A percentile compares a stretch with the other conserved stretches of the same genome.
Conservation (phyloP, 1,140 invertebrate species). For the Megalopta genalis region DNA sequence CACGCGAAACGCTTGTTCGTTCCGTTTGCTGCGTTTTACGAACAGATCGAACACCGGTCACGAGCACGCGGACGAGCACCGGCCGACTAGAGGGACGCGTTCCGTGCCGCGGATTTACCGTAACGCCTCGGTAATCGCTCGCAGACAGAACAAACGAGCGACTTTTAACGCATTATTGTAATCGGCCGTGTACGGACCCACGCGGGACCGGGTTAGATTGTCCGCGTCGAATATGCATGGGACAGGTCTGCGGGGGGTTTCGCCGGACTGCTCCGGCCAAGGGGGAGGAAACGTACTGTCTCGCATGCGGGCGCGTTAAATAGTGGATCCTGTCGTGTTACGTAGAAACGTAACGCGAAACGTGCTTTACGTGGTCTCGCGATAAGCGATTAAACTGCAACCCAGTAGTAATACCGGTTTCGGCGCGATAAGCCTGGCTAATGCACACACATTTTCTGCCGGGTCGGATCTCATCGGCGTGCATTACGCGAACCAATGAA, state of each 20-base stretch:
- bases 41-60: neutral
- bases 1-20: constrained; percentile 22
- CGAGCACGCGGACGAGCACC: neutral
- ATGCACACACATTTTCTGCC: constrained; percentile 28
- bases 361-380: constrained; percentile 57
- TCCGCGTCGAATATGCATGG: neutral
- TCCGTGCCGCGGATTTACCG: neutral
- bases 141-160: neutral
- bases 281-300: neutral
- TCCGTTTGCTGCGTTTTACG: neutral
- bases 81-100: too few relatives aligned
- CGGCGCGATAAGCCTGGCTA: constrained; percentile 37
- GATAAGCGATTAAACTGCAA: constrained; percentile 58
- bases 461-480: neutral
- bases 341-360: constrained; percentile 41
- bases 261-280: constrained; percentile 1
- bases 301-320: constrained; percentile 65
- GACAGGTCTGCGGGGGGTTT: neutral
- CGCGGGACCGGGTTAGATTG: neutral
- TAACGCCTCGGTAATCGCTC: neutral
- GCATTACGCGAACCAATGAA: neutral
- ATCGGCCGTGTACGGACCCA: neutral
- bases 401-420: constrained; percentile 21
- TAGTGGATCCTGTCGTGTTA: constrained; percentile 51
- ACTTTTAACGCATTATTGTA: neutral